phyloP scores from a whole-genome alignment of 2,113 vertebrate genomes.

The Dascyllus trimaculatus region DNA sequence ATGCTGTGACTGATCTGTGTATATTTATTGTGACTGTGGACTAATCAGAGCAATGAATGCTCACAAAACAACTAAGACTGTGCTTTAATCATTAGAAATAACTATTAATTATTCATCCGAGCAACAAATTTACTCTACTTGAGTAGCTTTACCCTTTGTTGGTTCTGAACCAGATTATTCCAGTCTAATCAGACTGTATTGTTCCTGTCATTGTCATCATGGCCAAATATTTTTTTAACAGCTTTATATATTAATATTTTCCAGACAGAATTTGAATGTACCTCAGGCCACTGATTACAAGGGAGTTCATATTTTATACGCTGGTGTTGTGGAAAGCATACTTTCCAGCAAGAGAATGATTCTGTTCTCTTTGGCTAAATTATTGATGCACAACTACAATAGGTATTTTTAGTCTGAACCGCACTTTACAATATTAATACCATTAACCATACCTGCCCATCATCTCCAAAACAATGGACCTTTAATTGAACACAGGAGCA shows the following conservation, averaged over 20 bases:
- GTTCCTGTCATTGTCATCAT: not conserved
- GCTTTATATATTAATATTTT: not conserved
- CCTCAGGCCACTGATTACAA: not conserved
- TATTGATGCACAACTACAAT: constrained; percentile 60
- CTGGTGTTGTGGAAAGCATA: not conserved
- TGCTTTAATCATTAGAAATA: too few relatives aligned
- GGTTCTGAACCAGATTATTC: not conserved
- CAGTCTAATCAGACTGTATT: not conserved
- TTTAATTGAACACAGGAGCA: constrained; percentile 28
- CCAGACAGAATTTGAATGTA: not conserved
- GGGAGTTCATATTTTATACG: not conserved
- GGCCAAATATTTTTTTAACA: not conserved
- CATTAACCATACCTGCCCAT: constrained; percentile 60
- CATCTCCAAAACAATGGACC: constrained; percentile 33
- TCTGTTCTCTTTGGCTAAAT: constrained; percentile 52
- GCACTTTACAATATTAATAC: constrained; percentile 64
- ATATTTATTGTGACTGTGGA: too few relatives aligned
- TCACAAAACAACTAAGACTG: too few relatives aligned
- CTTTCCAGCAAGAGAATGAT: constrained; percentile 8
- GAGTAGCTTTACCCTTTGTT: too few relatives aligned
- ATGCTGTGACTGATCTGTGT: too few relatives aligned
- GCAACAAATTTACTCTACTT: too few relatives aligned
- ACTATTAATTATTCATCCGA: too few relatives aligned
- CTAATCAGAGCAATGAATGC: too few relatives aligned
- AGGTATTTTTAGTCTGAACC: constrained; percentile 40